Evolutionary conservation across 2,888 invertebrate species (phyloP).

Genomic region (Lycocerus yunnanus): DNA sequence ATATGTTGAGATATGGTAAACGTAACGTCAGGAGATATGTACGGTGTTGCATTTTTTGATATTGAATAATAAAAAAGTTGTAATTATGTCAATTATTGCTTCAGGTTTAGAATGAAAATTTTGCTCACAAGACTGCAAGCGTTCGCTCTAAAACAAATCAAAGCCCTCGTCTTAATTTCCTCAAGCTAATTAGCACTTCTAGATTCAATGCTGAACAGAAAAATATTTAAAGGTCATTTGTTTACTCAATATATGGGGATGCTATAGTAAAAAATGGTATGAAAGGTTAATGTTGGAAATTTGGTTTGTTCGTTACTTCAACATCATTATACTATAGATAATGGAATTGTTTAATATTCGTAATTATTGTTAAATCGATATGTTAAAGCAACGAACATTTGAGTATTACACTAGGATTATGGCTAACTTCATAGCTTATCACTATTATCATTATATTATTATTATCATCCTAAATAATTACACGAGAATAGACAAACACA

Average conservation of each 20-base stretch:
- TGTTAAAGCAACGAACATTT: conserved; percentile 6
- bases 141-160: conserved; percentile 19
- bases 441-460: conserved; percentile 19
- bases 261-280: conserved; percentile 52
- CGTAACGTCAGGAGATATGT: conserved; percentile 17
- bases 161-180: conserved; percentile 32
- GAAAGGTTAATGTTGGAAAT: conserved; percentile 42
- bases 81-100: conserved; percentile 11
- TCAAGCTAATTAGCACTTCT: conserved; percentile 35
- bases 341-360: not conserved
- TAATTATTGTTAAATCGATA: not conserved
- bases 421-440: conserved; percentile 1
- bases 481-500: conserved; percentile 37
- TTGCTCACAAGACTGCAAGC: conserved; percentile 32
- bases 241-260: conserved; percentile 46
- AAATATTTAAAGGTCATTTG: conserved; percentile 45
- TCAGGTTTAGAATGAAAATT: conserved; percentile 8
- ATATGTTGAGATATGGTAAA: conserved; percentile 20
- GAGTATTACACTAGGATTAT: conserved; percentile 23
- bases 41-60: not conserved
- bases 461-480: conserved; percentile 24
- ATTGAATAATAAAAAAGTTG: not conserved
- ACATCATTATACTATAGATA: not conserved
- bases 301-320: conserved; percentile 12
- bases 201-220: conserved; percentile 39